Percentiles rank a stretch among this genome's conserved stretches.
Conservation (phyloP, 2,888 invertebrate species). For the Epistrophe grossulariae region DNA sequence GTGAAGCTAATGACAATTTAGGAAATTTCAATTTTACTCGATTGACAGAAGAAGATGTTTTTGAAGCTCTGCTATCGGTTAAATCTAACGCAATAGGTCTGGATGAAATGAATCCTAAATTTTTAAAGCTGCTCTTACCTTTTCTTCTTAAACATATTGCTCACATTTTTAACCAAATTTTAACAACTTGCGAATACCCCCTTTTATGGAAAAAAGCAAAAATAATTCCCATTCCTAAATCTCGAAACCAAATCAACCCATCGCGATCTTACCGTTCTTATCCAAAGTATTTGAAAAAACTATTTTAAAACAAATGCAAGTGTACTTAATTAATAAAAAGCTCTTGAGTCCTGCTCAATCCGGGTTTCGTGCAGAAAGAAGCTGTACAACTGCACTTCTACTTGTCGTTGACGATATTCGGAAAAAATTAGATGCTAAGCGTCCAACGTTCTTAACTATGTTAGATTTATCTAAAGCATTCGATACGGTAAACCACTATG, state of each 20-base stretch:
- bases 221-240: conserved; percentile 16
- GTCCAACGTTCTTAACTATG: not conserved
- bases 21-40: not conserved
- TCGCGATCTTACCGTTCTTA: not conserved
- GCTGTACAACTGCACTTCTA: not conserved
- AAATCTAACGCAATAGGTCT: not conserved
- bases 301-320: not conserved
- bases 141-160: not conserved
- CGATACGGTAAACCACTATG: not conserved
- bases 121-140: not conserved
- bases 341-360: not conserved
- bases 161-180: not conserved
- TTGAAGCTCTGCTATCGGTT: not conserved
- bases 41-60: conserved; percentile 14
- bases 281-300: conserved; percentile 15
- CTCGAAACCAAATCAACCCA: not conserved
- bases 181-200: not conserved
- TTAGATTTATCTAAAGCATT: conserved; percentile 22
- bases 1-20: not conserved
- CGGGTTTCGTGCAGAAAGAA: conserved; percentile 1
- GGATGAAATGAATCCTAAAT: conserved; percentile 13
- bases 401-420: not conserved
- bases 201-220: conserved; percentile 9
- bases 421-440: not conserved
- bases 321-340: not conserved